phyloP scores from a whole-genome alignment of 2,113 vertebrate species.

The human (Homo sapiens) region DNA sequence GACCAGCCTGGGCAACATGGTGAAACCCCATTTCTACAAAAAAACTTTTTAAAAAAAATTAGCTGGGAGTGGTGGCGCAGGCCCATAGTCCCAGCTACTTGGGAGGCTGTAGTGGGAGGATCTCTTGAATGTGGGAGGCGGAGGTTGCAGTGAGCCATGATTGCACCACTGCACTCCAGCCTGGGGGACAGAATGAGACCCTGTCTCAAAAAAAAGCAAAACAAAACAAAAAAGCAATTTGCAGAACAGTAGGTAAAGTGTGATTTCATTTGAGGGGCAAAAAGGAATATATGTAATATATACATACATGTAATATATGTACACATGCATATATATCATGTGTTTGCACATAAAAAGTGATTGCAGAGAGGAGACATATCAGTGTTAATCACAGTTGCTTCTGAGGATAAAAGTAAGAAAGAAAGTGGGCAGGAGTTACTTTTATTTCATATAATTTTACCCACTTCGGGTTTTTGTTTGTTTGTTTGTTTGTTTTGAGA shows the following conservation, averaged over 20 bases:
- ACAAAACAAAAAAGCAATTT: background rate
- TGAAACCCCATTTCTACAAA: no score
- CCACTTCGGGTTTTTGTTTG: background rate
- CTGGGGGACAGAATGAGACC: no score
- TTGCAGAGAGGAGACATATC: background rate
- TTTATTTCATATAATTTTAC: conserved; percentile 22
- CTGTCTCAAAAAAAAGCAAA: no score
- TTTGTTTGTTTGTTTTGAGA: no score
- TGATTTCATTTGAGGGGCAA: background rate
- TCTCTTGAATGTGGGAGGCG: no score
- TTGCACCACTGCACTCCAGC: no score
- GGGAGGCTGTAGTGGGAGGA: no score
- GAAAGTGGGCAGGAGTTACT: background rate
- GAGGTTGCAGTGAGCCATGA: no score
- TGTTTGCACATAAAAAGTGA: background rate
- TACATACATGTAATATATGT: background rate
- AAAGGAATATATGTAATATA: background rate
- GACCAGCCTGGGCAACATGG: no score
- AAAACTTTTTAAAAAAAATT: no score
- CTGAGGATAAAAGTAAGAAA: background rate
- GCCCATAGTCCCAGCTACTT: no score
- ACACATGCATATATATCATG: background rate
- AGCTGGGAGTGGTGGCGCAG: no score
- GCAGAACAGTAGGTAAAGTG: background rate
- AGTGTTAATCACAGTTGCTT: background rate